Conservation (phyloP, 2,888 invertebrate species). For the Deilephila elpenor region DNA sequence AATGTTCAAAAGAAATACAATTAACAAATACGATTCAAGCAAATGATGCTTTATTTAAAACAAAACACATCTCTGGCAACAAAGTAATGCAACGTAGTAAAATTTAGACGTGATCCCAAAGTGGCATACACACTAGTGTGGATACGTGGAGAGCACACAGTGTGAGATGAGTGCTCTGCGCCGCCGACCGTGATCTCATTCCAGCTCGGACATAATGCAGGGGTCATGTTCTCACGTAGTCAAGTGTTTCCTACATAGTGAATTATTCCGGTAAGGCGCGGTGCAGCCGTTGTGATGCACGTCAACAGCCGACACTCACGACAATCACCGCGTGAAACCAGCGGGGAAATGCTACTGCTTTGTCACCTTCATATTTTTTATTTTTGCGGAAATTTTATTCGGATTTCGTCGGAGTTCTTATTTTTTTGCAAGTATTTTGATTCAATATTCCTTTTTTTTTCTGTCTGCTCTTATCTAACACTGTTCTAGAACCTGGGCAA, state of each 20-base stretch:
- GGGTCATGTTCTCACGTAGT: constrained; percentile 27
- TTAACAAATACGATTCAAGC: not conserved
- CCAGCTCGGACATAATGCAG: constrained; percentile 22
- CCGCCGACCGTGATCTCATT: constrained; percentile 22
- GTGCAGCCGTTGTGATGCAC: constrained; percentile 25
- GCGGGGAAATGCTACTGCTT: not conserved
- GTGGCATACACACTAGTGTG: constrained; percentile 5
- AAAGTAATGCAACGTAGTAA: constrained; percentile 9
- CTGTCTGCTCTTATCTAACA: too few species aligned
- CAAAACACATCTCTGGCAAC: not conserved
- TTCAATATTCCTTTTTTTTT: too few species aligned
- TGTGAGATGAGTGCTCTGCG: constrained; percentile 5
- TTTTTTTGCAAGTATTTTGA: too few species aligned
- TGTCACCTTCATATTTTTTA: not conserved
- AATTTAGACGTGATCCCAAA: not conserved
- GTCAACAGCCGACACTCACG: constrained; percentile 18
- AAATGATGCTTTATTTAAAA: not conserved
- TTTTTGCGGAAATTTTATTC: too few species aligned
- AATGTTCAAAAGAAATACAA: too few species aligned
- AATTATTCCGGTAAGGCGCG: constrained; percentile 14
- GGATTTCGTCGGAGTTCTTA: too few species aligned
- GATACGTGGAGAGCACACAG: constrained; percentile 10
- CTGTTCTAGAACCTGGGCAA: too few species aligned
- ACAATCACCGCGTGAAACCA: not conserved
- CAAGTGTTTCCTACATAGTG: constrained; percentile 24